Evolutionary conservation across 2,797 vertebrate species (phyloP).

Genomic region (Pseudochaenichthys georgianus): DNA sequence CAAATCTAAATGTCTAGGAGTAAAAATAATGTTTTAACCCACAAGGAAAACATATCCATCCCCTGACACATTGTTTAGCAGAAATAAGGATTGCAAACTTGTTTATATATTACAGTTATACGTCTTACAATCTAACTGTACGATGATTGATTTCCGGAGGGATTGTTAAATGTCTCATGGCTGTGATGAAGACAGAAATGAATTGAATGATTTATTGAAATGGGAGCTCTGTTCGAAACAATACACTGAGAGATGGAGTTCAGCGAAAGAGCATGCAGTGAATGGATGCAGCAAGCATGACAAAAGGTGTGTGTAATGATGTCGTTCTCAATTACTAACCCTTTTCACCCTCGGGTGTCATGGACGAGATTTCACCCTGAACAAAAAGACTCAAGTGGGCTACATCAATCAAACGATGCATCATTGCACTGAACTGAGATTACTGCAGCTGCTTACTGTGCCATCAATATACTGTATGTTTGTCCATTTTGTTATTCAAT

Average conservation of each 20-base stretch:
- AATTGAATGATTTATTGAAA: slow-evolving; percentile 20
- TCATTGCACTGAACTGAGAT: slow-evolving; percentile 17
- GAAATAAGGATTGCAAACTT: neutral
- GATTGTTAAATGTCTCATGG: slow-evolving; percentile 20
- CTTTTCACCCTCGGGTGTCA: slow-evolving; percentile 59
- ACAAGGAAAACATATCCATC: neutral
- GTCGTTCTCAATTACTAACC: slow-evolving; percentile 72
- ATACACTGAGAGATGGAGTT: slow-evolving; percentile 51
- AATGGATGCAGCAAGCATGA: slow-evolving; percentile 63
- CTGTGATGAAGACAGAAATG: slow-evolving; percentile 31
- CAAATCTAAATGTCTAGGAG: too few relatives aligned
- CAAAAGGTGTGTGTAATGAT: slow-evolving; percentile 74
- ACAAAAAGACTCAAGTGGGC: slow-evolving; percentile 37
- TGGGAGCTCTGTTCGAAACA: slow-evolving; percentile 55
- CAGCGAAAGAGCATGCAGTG: slow-evolving; percentile 40
- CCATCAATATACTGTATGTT: slow-evolving; percentile 19
- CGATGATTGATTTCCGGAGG: neutral
- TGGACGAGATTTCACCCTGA: slow-evolving; percentile 36
- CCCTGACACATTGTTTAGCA: neutral
- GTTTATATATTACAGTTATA: neutral
- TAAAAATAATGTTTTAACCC: too few relatives aligned
- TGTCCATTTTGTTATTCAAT: slow-evolving; percentile 27
- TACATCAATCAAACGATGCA: slow-evolving; percentile 25
- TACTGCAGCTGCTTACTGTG: slow-evolving; percentile 17
- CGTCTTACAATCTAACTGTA: neutral